A percentile compares a stretch with the other conserved stretches of the same genome.
Evolutionary conservation across 2,113 vertebrate species (phyloP).

Genomic region (Hippocampus mohnikei): DNA sequence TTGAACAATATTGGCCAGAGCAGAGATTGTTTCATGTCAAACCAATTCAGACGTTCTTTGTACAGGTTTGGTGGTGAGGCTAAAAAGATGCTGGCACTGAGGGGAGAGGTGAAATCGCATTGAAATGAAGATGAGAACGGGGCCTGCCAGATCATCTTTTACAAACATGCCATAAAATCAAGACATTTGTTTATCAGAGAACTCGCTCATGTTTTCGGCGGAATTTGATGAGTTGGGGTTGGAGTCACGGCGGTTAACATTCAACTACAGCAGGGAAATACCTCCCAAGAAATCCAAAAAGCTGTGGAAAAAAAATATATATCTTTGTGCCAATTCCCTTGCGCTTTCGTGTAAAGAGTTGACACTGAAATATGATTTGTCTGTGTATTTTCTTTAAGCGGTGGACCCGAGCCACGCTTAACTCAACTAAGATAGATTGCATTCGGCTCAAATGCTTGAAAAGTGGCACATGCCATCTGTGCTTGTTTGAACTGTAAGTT

Average conservation of each 20-base stretch:
- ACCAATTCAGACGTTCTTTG: slow-evolving; percentile 56
- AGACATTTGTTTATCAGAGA: slow-evolving; percentile 59
- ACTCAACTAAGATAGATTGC: slow-evolving; percentile 56
- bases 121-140: slow-evolving; percentile 63
- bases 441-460: slow-evolving; percentile 67
- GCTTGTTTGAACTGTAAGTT: slow-evolving; percentile 73
- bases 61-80: slow-evolving; percentile 41
- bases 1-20: slow-evolving; percentile 67
- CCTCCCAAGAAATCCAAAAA: slow-evolving; percentile 32
- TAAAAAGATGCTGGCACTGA: slow-evolving; percentile 57
- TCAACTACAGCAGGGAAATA: slow-evolving; percentile 38
- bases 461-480: slow-evolving; percentile 48
- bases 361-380: slow-evolving; percentile 37
- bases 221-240: slow-evolving; percentile 56
- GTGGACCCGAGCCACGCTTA: slow-evolving; percentile 38
- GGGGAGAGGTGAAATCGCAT: slow-evolving; percentile 55
- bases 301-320: slow-evolving; percentile 10
- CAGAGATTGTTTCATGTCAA: slow-evolving; percentile 50
- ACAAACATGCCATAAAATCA: slow-evolving; percentile 64
- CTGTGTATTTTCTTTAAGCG: slow-evolving; percentile 66
- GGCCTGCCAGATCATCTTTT: slow-evolving; percentile 57
- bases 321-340: slow-evolving; percentile 2
- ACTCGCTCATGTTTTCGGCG: slow-evolving; percentile 47
- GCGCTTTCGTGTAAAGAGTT: slow-evolving; percentile 34
- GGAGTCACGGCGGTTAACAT: slow-evolving; percentile 61